Evolutionary conservation across 2,113 vertebrate species (phyloP).

Genomic region (Gracilinanus agilis): DNA sequence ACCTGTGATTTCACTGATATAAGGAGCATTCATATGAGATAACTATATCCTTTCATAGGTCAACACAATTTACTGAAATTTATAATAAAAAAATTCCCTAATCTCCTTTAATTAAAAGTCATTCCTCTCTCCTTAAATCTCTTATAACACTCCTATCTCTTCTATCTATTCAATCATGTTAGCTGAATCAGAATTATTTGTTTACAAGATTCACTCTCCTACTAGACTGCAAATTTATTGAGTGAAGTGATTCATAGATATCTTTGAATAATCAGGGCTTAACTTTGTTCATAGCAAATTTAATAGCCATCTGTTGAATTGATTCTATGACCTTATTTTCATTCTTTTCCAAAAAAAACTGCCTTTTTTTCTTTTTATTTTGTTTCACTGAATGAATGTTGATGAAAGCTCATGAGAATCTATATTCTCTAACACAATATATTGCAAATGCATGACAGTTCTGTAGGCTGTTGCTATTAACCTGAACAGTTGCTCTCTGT

Average conservation of each 20-base stretch:
- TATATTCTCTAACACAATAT: slow-evolving; percentile 66
- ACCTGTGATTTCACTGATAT: background rate
- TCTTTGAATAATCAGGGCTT: background rate
- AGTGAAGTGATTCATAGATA: background rate
- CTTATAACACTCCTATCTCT: background rate
- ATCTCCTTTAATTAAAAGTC: background rate
- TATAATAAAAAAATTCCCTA: background rate
- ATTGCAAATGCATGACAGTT: slow-evolving; percentile 59
- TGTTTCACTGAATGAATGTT: slow-evolving; percentile 47
- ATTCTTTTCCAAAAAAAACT: slow-evolving; percentile 3
- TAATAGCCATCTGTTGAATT: background rate
- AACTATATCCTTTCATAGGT: background rate
- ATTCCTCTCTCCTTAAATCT: background rate
- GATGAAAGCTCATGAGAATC: slow-evolving; percentile 66
- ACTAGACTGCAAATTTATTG: background rate
- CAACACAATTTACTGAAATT: background rate
- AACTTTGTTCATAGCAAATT: background rate
- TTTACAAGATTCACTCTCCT: background rate
- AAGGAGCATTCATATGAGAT: background rate
- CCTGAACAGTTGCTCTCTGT: slow-evolving; percentile 82
- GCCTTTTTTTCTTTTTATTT: slow-evolving; percentile 35
- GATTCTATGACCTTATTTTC: background rate
- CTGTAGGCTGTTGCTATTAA: slow-evolving; percentile 71
- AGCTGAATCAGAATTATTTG: background rate
- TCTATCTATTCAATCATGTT: background rate